Conservation (phyloP, 1,140 invertebrate genomes). For the Monomorium pharaonis region DNA sequence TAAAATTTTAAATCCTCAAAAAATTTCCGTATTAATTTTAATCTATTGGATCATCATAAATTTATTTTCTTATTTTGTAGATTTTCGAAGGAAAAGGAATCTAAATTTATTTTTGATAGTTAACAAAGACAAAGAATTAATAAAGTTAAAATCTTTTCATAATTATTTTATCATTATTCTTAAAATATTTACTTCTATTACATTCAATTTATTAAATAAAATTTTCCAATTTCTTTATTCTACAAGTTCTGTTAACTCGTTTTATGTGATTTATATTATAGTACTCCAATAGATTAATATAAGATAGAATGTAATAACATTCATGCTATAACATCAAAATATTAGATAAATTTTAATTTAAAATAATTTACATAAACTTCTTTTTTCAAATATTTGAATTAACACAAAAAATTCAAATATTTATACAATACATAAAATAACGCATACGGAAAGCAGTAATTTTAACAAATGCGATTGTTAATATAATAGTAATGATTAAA, state of each 20-base stretch:
- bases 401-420: background rate
- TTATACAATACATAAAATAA: slow-evolving; percentile 1
- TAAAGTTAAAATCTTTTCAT: background rate
- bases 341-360: slow-evolving; percentile 12
- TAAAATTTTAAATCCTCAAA: background rate
- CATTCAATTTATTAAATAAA: background rate
- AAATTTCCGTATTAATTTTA: slow-evolving; percentile 1
- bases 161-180: background rate
- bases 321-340: background rate
- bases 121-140: background rate
- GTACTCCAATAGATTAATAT: slow-evolving; percentile 14
- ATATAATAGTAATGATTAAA: background rate
- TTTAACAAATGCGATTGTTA: background rate
- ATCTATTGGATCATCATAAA: background rate
- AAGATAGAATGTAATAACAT: background rate
- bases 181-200: background rate
- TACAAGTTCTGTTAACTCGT: background rate
- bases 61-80: background rate
- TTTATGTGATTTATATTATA: background rate
- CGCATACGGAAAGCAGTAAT: background rate
- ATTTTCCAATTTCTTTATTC: background rate
- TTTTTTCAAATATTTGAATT: slow-evolving; percentile 2
- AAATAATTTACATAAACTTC: slow-evolving; percentile 16
- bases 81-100: background rate
- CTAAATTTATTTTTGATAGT: background rate